Evolutionary conservation across 1,140 invertebrate species (phyloP).

Genomic region (Ephestia elutella): DNA sequence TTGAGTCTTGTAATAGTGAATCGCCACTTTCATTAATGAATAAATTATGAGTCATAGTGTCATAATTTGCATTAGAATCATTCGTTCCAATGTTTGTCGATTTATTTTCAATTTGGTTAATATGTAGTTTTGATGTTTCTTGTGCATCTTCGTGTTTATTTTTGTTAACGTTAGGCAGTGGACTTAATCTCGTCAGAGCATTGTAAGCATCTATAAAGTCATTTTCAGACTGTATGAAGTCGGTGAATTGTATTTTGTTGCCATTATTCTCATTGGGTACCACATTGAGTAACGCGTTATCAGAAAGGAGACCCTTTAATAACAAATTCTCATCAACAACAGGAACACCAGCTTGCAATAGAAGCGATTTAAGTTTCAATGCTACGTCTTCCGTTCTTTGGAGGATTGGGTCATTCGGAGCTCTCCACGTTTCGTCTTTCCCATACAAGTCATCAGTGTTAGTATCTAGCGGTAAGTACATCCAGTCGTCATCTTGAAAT

Average conservation of each 20-base stretch:
- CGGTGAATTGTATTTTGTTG: conserved; percentile 19
- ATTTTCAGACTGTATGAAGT: conserved; percentile 62
- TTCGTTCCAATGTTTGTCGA: background rate
- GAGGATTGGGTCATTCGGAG: conserved; percentile 4
- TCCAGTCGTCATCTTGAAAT: conserved; percentile 64
- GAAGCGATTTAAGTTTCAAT: conserved; percentile 42
- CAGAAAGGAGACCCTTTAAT: conserved; percentile 42
- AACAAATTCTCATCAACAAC: conserved; percentile 45
- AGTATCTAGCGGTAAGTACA: conserved; percentile 59
- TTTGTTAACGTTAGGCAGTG: conserved; percentile 40
- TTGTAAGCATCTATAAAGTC: conserved; percentile 69
- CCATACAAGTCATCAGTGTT: conserved; percentile 23
- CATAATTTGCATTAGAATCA: conserved; percentile 5
- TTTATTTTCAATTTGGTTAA: conserved; percentile 7
- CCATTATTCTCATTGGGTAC: conserved; percentile 13
- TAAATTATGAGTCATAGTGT: background rate
- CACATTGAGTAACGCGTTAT: conserved; percentile 70
- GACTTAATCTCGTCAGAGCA: conserved; percentile 53
- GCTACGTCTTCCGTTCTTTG: conserved; percentile 38
- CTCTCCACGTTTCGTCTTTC: conserved; percentile 11
- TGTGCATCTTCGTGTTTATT: background rate
- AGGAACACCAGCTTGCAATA: conserved; percentile 47
- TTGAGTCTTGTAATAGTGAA: background rate
- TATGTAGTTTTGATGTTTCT: background rate
- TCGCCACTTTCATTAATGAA: background rate